phyloP scores from a whole-genome alignment of 2,888 invertebrate species.

The Belgica antarctica region DNA sequence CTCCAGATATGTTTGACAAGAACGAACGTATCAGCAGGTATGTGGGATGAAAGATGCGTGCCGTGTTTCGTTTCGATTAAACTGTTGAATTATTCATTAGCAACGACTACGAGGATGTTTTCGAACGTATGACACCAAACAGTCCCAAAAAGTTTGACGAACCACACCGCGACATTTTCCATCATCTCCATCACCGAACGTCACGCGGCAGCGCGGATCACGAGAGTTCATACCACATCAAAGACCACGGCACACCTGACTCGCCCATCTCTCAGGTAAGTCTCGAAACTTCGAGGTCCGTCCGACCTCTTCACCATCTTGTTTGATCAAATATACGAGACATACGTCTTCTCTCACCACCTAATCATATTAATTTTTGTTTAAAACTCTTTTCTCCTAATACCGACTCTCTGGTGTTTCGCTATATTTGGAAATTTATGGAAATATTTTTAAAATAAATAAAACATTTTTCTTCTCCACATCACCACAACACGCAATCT shows the following conservation, averaged over 20 bases:
- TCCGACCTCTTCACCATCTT: too few relatives aligned
- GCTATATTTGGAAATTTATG: slow-evolving; percentile 1
- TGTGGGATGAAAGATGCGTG: not conserved
- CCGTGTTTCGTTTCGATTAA: not conserved
- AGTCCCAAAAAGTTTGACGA: slow-evolving; percentile 39
- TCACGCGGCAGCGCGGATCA: slow-evolving; percentile 38
- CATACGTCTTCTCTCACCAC: slow-evolving; percentile 14
- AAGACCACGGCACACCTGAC: slow-evolving; percentile 53
- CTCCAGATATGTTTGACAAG: slow-evolving; percentile 46
- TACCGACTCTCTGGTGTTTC: not conserved
- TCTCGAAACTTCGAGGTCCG: not conserved
- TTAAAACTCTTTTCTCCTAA: slow-evolving; percentile 16
- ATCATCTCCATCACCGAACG: slow-evolving; percentile 19
- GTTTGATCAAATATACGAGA: slow-evolving; percentile 16
- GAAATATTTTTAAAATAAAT: slow-evolving; percentile 24
- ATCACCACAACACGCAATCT: slow-evolving; percentile 6
- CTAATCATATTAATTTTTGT: not conserved
- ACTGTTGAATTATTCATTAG: slow-evolving; percentile 13
- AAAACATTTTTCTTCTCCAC: not conserved
- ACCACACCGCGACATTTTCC: slow-evolving; percentile 31
- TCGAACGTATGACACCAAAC: slow-evolving; percentile 35
- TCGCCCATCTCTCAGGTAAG: slow-evolving; percentile 55
- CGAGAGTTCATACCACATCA: not conserved
- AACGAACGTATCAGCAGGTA: slow-evolving; percentile 31
- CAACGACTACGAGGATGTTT: slow-evolving; percentile 35